Evolutionary conservation across 1,140 invertebrate species (phyloP), one percentile per base, ranked within the genome.

Genomic region (Drosophila ohnishii): DNA sequence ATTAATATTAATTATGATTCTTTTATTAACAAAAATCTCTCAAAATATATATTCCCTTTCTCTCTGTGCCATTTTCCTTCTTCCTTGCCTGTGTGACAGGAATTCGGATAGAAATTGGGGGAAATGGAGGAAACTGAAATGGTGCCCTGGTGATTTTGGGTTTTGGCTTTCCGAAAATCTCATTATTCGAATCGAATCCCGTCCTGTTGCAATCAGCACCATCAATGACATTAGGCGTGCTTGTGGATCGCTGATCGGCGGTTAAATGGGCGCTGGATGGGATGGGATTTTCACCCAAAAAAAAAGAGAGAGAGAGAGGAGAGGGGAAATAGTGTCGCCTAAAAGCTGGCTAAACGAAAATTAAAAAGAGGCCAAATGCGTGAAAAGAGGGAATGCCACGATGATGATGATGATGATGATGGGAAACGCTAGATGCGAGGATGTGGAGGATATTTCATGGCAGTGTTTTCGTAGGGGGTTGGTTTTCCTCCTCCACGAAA

Each of bases 141-240:
- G 65, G 45, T 11, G 45, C 45, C 61, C 65, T 65, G 65, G 62
- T 69, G 65, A 66, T 66, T 69, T 66, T 25, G 30, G 40, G 65
- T 28, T 70, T 71, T 39, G 65, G 65, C 37, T 70, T 48, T 71
- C 42, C 25, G 22, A 59, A 72, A 72, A 72, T 72, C 65, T 72
- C 69, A 72, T 72, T 72, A 72, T 71, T 72, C 69, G 69, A 72
- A 72, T 72, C 66, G 69, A 71, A 39, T 71, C 66, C 67, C 65
- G 37, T 42, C 35, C 66, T 40, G 69, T 50, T 72, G 66, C 69
- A 72, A 72, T 72, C 69, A 71, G 69, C 66, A 50, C 51, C 69
- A 72, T 72, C 53, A 35, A 72, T 57, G 66, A 56, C 66, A 72
- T 72, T 72, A 71, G 66, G 42, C 67, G 47, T 48, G 50, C 69